Evolutionary conservation across 2,888 invertebrate genomes (phyloP), one percentile per base, ranked within the genome.

Genomic region (Cosmia trapezina): DNA sequence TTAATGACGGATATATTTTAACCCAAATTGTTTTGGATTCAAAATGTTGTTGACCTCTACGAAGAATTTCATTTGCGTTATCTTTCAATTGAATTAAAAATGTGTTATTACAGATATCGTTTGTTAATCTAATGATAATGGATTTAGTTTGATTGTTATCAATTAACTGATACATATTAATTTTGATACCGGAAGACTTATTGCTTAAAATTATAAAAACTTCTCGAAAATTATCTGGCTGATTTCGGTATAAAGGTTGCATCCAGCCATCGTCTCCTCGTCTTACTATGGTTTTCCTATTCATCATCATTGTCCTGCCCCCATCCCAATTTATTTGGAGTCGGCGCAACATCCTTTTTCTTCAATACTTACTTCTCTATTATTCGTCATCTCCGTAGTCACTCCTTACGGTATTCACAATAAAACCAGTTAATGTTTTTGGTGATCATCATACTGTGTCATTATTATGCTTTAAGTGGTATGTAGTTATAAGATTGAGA

Each of bases 61-160:
- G 17, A 12, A 4, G 63, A n/a, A 47, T 49, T 49, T 47, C 8
- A 9, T 53, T 62, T 7, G 12, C 3, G 14, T 60, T 81, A 78
- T 76, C 63, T 37, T 11, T 54, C 33, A 22, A 33, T 76, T 67
- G 17, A 62, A 77, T 81, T 81, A 47, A 77, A 73, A 33, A 11
- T 14, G 22, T 81, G 76, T 81, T 56, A 53, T 45, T 33, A 64
- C 4, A 17, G 28, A 37, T 54, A 53, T n/a, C n/a, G 5, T 11
- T 41, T 59, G 54, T 41, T 17, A 19, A 76, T 81, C 19, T 47
- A n/a, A 1, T 33, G 62, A 59, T 75, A 60, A 33, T 53, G 17
- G 6, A 76, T 65, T 54, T 56, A 22, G 17, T 56, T 47, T 78
- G 76, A 78, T 67, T 54, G 17, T 22, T 28, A 78, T 78, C 67